These are phyloP conservation scores for Colletes gigas DNA, from an alignment of 1,140 invertebrate species.

Conservation along the genomic window DNA sequence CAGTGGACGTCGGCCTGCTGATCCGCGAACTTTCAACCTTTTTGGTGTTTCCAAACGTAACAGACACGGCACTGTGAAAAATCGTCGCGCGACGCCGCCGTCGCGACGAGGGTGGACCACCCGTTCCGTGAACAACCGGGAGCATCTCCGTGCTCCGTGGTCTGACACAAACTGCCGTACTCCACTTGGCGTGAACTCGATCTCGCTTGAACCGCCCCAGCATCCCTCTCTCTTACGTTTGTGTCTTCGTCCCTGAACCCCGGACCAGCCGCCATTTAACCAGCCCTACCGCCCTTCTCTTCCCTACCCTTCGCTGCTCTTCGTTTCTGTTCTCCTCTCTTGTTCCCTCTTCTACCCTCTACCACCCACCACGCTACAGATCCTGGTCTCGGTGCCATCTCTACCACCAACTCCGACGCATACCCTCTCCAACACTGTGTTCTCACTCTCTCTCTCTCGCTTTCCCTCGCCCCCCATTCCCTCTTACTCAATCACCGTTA, in stretches of 20 bases:
- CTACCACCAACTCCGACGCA: slow-evolving; percentile 32
- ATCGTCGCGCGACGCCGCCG: slow-evolving; percentile 56
- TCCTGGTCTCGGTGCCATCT: slow-evolving; percentile 46
- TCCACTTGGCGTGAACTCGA: slow-evolving; percentile 73
- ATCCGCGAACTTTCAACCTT: slow-evolving; percentile 26
- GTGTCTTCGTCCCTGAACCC: slow-evolving; percentile 1
- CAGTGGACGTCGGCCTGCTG: slow-evolving; percentile 43
- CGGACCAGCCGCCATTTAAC: slow-evolving; percentile 23
- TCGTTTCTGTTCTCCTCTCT: slow-evolving; percentile 16
- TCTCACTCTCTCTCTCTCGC: slow-evolving; percentile 17
- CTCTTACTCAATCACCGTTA: not conserved
- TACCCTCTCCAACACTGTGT: not conserved
- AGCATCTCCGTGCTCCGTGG: slow-evolving; percentile 76
- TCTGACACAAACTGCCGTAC: slow-evolving; percentile 78
- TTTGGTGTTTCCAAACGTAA: slow-evolving; percentile 15
- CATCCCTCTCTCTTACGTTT: slow-evolving; percentile 63
- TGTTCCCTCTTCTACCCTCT: slow-evolving; percentile 32
- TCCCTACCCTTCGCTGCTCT: slow-evolving; percentile 43
- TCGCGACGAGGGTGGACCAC: slow-evolving; percentile 65
- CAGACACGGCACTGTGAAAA: slow-evolving; percentile 46
- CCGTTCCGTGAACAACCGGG: slow-evolving; percentile 63
- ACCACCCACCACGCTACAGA: slow-evolving; percentile 48
- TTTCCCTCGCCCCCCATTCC: not conserved
- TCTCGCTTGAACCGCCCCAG: slow-evolving; percentile 71
- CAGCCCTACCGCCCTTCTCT: slow-evolving; percentile 37